Base-by-base conservation (phyloP, 2,888 invertebrate species). In the Crepidodera aurea region DNA sequence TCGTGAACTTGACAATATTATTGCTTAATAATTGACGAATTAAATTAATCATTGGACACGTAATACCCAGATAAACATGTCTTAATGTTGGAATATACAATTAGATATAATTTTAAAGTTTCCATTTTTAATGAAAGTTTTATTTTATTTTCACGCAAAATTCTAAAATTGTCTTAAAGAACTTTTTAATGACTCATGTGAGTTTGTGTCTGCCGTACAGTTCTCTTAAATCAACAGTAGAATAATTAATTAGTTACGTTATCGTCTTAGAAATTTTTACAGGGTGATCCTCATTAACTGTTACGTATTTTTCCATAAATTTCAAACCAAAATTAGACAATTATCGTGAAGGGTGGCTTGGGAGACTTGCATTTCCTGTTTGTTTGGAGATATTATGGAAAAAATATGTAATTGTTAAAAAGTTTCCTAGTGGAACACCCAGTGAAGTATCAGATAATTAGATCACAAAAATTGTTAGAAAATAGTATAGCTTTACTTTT, bases 131-230 rank as follows among this genome's bases (percentile, higher is more conserved):
- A n/a, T n/a, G n/a, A n/a, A n/a, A n/a, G n/a, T n/a, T n/a, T n/a
- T n/a, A n/a, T n/a, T n/a, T n/a, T n/a, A n/a, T n/a, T 7, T 40
- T n/a, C 29, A 57, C 39, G 48, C 25, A 57, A 54, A 44, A 19
- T 32, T 37, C 13, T 54, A 37, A 37, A 37, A 37, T 22, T n/a
- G n/a, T n/a, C n/a, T n/a, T n/a, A n/a, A n/a, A n/a, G n/a, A n/a
- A 70, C 15, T 48, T 70, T 68, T 51, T 42, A 37, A 50, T 50
- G 40, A 44, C 70, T 73, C 65, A 75, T 73, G 65, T 65, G 65
- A 76, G 76, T 78, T 79, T 79, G 75, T 77, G 71, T 73, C 66
- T 77, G 75, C 73, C n/a, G n/a, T n/a, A 53, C 70, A 72, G 66
- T 73, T 75, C 67, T 68, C 64, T 71, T 71, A 68, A 64, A 68